Evolutionary conservation across 1,140 invertebrate species (phyloP).

Genomic region (Brachionus rubens): DNA sequence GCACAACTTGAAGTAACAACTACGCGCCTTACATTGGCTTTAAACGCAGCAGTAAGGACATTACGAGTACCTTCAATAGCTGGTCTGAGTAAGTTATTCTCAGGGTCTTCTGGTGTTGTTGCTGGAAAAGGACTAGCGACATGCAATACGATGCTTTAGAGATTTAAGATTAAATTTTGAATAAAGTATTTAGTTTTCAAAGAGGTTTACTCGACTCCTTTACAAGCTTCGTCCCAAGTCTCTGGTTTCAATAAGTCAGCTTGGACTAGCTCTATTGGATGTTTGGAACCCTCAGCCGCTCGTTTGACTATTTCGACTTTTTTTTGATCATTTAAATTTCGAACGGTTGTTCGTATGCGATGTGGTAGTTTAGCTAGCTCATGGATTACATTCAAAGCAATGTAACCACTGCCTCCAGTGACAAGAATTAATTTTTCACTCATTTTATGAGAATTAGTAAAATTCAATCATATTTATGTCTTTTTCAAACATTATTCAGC

Average conservation of each 20-base stretch:
- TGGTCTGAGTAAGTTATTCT: conserved; percentile 62
- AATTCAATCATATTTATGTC: no score
- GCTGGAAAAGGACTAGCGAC: conserved; percentile 65
- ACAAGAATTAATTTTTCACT: conserved; percentile 63
- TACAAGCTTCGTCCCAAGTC: conserved; percentile 61
- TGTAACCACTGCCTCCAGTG: conserved; percentile 65
- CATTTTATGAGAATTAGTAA: no score
- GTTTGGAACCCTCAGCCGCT: conserved; percentile 57
- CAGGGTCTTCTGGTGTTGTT: conserved; percentile 53
- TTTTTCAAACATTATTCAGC: no score
- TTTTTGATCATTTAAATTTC: conserved; percentile 58
- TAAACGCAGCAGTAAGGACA: conserved; percentile 63
- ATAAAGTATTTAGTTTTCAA: neutral
- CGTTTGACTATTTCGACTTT: conserved; percentile 58
- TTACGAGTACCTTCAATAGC: conserved; percentile 65
- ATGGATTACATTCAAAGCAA: conserved; percentile 64
- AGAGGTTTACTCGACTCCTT: conserved; percentile 52
- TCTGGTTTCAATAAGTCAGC: conserved; percentile 57
- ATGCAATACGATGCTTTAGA: conserved; percentile 60
- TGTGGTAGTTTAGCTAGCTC: conserved; percentile 63
- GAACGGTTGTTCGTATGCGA: conserved; percentile 63
- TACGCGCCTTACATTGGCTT: conserved; percentile 61
- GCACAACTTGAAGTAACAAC: conserved; percentile 65
- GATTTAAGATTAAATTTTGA: neutral
- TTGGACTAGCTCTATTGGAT: conserved; percentile 61